Conservation (phyloP, 2,113 vertebrate genomes). For the Fulica atra region DNA sequence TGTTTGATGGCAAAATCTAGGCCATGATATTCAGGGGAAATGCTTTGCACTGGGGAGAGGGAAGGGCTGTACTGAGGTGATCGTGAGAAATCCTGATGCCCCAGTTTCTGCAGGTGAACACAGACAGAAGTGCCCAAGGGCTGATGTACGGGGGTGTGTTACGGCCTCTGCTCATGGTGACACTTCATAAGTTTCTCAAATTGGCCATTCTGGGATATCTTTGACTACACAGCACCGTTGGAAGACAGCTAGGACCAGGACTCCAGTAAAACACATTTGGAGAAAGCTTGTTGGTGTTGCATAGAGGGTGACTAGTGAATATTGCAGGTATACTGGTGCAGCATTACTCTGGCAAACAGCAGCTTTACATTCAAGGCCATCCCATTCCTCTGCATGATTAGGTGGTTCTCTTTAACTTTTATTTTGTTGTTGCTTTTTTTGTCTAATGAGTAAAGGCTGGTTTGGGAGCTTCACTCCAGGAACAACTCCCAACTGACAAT, state of each 20-base stretch:
- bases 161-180: not conserved
- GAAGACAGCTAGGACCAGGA: not conserved
- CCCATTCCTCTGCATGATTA: not conserved
- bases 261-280: not conserved
- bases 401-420: not conserved
- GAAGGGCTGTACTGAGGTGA: rapidly evolving
- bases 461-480: not conserved
- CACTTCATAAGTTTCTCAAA: not conserved
- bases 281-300: not conserved
- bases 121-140: not conserved
- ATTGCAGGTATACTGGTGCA: not conserved
- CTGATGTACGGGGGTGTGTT: not conserved
- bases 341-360: not conserved
- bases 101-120: not conserved
- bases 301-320: not conserved
- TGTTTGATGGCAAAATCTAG: constrained; percentile 20
- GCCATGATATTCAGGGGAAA: constrained; percentile 6
- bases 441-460: not conserved
- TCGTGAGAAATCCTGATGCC: not conserved
- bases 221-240: not conserved
- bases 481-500: not conserved
- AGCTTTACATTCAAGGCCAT: not conserved
- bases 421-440: not conserved
- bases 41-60: not conserved
- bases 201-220: not conserved